Evolutionary conservation across 1,140 invertebrate species (phyloP).

Genomic region (Maniola jurtina): DNA sequence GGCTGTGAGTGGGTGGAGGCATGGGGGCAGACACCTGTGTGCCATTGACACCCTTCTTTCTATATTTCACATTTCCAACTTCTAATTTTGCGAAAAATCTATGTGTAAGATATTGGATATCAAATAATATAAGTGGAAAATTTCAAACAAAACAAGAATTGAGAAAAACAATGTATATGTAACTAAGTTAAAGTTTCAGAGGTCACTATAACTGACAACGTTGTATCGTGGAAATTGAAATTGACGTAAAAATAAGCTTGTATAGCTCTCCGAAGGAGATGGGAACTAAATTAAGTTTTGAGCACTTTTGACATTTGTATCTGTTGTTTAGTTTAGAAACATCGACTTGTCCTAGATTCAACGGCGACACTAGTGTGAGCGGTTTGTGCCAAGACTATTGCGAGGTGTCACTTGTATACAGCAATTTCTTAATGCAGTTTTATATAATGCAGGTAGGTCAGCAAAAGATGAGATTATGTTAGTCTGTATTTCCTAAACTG

Average conservation of each 20-base stretch:
- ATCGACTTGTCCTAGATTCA: constrained; percentile 36
- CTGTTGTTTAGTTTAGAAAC: constrained; percentile 39
- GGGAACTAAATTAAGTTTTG: constrained; percentile 21
- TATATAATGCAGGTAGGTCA: constrained; percentile 8
- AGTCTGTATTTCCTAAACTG: background rate
- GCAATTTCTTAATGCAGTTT: constrained; percentile 65
- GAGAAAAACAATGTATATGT: constrained; percentile 1
- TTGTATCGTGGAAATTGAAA: constrained; percentile 19
- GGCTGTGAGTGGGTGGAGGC: constrained; percentile 32
- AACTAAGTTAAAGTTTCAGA: constrained; percentile 17
- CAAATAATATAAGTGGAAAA: constrained; percentile 16
- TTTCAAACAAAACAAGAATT: constrained; percentile 12
- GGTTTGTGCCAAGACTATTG: constrained; percentile 46
- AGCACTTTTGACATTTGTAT: constrained; percentile 29
- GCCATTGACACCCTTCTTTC: constrained; percentile 38
- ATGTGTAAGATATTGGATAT: constrained; percentile 12
- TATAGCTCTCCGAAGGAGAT: constrained; percentile 3
- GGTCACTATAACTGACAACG: constrained; percentile 7
- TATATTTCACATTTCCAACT: constrained; percentile 36
- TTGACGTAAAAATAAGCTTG: constrained; percentile 22
- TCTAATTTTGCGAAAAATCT: constrained; percentile 30
- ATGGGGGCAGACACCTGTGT: constrained; percentile 38
- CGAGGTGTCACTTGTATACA: constrained; percentile 48
- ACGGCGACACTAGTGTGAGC: constrained; percentile 20
- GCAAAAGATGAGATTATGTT: background rate